Evolutionary conservation across 2,113 vertebrate species (phyloP).

Genomic region (Nycticorax nycticorax): DNA sequence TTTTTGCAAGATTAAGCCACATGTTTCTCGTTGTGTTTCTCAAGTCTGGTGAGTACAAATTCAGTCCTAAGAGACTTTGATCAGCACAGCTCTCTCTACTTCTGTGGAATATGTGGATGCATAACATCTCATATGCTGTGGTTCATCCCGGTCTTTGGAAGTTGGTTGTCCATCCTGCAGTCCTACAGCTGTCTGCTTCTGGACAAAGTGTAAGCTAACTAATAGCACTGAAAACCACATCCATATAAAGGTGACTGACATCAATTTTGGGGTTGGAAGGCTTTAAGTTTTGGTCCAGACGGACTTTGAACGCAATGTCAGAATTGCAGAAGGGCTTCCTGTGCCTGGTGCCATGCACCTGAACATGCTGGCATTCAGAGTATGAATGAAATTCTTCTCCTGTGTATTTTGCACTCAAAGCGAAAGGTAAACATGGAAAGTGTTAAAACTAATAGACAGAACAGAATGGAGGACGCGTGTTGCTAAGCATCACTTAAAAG

Average conservation of each 20-base stretch:
- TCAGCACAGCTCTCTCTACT: not conserved
- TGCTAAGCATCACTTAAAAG: slow-evolving; percentile 53
- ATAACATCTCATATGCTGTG: not conserved
- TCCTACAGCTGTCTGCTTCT: not conserved
- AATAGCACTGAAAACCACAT: not conserved
- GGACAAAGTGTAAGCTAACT: not conserved
- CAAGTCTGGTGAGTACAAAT: not conserved
- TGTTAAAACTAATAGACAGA: slow-evolving; percentile 9
- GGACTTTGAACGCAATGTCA: not conserved
- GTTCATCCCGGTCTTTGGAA: not conserved
- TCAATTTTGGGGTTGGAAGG: not conserved
- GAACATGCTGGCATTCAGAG: not conserved
- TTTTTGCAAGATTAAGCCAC: not conserved
- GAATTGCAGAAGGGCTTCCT: not conserved
- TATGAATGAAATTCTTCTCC: not conserved
- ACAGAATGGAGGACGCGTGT: not conserved
- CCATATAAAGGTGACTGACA: not conserved
- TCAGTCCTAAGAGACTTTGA: not conserved
- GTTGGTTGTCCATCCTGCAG: not conserved
- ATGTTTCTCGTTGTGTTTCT: not conserved
- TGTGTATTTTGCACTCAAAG: not conserved
- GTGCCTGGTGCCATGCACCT: not conserved
- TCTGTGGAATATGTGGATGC: not conserved
- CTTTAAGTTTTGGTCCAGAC: not conserved
- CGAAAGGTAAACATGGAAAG: not conserved